Conservation (phyloP, 2,888 invertebrate species). For the Drosophila kambysellisi region DNA sequence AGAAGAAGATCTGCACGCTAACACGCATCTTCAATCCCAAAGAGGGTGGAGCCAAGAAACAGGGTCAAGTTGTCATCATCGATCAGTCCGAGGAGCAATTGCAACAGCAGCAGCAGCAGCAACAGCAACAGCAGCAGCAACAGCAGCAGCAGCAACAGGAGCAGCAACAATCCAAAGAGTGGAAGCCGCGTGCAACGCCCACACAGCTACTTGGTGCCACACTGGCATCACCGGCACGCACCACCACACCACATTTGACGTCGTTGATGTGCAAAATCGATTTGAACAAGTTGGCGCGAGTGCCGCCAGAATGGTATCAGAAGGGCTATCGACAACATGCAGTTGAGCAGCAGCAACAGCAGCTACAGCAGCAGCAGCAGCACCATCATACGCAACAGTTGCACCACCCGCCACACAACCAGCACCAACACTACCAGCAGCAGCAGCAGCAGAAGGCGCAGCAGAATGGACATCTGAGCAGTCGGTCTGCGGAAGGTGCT, state of each 20-base stretch:
- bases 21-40: constrained; percentile 90
- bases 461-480: constrained; percentile 75
- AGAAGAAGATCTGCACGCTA: constrained; percentile 90
- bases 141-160: constrained; percentile 79
- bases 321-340: constrained; percentile 75
- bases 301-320: constrained; percentile 81
- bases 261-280: constrained; percentile 84
- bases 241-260: constrained; percentile 67
- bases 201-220: constrained; percentile 67
- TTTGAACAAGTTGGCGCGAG: constrained; percentile 78
- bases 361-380: constrained; percentile 62
- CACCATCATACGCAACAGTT: constrained; percentile 57
- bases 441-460: constrained; percentile 53
- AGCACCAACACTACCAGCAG: constrained; percentile 47
- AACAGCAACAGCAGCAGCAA: constrained; percentile 3
- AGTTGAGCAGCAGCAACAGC: constrained; percentile 48
- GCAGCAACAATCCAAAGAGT: constrained; percentile 52
- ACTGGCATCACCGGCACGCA: constrained; percentile 60
- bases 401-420: constrained; percentile 51
- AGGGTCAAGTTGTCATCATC: constrained; percentile 90
- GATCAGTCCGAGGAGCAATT: constrained; percentile 87
- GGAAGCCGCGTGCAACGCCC: constrained; percentile 75
- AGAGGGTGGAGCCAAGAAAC: constrained; percentile 90
- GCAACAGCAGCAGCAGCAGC: constrained; percentile 67
- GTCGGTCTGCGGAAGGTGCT: constrained; percentile 68